These are phyloP conservation scores for Andricus quercusramuli DNA, from an alignment of 2,888 invertebrate species.

Conservation along the genomic window DNA sequence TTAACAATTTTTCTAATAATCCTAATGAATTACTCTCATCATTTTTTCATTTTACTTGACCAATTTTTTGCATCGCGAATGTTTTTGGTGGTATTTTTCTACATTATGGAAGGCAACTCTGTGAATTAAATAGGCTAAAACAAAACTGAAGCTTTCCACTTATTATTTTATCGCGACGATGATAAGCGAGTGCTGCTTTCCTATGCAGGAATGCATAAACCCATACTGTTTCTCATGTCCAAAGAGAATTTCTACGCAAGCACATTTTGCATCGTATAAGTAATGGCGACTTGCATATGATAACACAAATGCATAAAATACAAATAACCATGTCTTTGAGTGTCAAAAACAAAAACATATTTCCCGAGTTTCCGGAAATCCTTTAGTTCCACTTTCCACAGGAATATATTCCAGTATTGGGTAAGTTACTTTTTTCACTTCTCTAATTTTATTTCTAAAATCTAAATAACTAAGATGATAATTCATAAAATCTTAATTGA, in stretches of 20 bases:
- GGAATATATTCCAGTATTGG: background rate
- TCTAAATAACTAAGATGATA: no score
- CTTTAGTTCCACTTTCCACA: background rate
- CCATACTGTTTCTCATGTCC: constrained; percentile 10
- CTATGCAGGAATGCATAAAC: constrained; percentile 10
- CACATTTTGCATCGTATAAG: constrained; percentile 5
- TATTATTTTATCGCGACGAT: background rate
- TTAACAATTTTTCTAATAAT: no score
- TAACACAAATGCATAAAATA: constrained; percentile 23
- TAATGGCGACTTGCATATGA: constrained; percentile 7
- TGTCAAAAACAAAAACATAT: constrained; percentile 23
- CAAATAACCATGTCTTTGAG: constrained; percentile 10
- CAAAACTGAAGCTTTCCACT: background rate
- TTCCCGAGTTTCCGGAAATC: background rate
- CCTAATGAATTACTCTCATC: no score
- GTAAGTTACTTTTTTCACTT: no score
- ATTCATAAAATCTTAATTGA: no score
- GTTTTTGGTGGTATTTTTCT: no score
- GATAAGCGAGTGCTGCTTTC: constrained; percentile 28
- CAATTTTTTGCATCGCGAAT: no score
- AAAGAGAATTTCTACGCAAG: constrained; percentile 5
- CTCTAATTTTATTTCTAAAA: no score
- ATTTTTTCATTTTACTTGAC: no score
- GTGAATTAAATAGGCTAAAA: no score
- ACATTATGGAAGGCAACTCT: no score